Percentiles rank a stretch among this genome's conserved stretches.
These are phyloP conservation scores for Cynoglossus semilaevis DNA, from an alignment of 2,113 vertebrate genomes.

Conservation along the genomic window DNA sequence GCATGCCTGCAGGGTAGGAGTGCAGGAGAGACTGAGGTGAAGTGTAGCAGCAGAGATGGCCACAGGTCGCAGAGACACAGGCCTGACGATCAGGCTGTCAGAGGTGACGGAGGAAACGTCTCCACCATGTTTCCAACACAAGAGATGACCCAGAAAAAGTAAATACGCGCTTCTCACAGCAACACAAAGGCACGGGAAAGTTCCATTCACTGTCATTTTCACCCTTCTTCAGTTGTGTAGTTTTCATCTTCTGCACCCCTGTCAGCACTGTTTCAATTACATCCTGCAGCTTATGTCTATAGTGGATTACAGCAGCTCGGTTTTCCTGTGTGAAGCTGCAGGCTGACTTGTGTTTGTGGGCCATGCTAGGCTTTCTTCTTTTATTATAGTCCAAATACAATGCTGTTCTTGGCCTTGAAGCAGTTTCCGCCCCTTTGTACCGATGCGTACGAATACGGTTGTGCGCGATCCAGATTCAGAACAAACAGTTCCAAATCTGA, in stretches of 20 bases:
- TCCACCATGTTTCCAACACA: conserved; percentile 28
- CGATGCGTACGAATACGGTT: conserved; percentile 33
- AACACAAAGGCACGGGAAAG: conserved; percentile 55
- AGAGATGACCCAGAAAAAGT: conserved; percentile 48
- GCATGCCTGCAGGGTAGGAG: conserved; percentile 61
- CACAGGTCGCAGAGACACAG: conserved; percentile 28
- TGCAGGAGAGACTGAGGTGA: conserved; percentile 39
- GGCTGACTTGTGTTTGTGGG: conserved; percentile 60
- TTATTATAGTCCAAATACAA: conserved; percentile 66
- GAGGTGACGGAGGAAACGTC: conserved; percentile 30
- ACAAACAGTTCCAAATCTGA: conserved; percentile 59
- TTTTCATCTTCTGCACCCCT: conserved; percentile 60
- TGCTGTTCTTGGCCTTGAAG: conserved; percentile 53
- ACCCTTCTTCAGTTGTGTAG: conserved; percentile 52
- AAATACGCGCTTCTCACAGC: conserved; percentile 48
- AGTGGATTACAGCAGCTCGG: conserved; percentile 66
- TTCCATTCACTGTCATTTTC: conserved; percentile 68
- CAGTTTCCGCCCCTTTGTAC: conserved; percentile 49
- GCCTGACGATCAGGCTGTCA: conserved; percentile 35
- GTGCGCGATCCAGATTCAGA: conserved; percentile 60
- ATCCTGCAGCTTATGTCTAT: conserved; percentile 71
- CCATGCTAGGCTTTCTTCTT: conserved; percentile 57
- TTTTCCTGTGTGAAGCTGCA: conserved; percentile 47
- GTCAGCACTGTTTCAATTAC: conserved; percentile 71
- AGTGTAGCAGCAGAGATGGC: conserved; percentile 31